phyloP scores from a whole-genome alignment of 2,113 vertebrate genomes.

The Galbula dea region DNA sequence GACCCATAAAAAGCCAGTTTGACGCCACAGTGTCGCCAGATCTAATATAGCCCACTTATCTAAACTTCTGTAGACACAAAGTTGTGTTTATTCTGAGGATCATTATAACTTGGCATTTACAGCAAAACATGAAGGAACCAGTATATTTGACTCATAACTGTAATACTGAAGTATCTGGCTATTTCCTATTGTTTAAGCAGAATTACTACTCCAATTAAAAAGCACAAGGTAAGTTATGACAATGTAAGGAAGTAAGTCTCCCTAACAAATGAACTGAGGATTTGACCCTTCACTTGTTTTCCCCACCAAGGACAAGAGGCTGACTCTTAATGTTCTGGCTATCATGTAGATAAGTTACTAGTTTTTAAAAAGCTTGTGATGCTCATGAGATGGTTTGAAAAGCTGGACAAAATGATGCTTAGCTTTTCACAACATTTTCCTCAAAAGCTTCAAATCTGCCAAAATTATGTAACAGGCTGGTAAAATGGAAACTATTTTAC shows the following conservation, averaged over 20 bases:
- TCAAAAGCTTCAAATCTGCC: neutral
- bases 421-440: neutral
- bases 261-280: neutral
- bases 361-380: neutral
- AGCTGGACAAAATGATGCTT: neutral
- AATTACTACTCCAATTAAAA: neutral
- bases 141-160: neutral
- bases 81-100: neutral
- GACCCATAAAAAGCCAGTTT: neutral
- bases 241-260: conserved; percentile 14
- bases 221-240: neutral
- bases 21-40: neutral
- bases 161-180: neutral
- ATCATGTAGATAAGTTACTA: neutral
- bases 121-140: neutral
- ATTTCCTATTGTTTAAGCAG: neutral
- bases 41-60: neutral
- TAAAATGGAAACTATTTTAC: neutral
- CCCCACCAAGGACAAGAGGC: neutral
- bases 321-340: neutral
- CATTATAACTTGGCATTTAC: neutral
- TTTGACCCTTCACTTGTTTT: conserved; percentile 17
- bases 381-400: neutral
- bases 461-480: neutral
- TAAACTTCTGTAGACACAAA: neutral